Conservation (phyloP, 2,113 vertebrate genomes). For the Rhombomys opimus region DNA sequence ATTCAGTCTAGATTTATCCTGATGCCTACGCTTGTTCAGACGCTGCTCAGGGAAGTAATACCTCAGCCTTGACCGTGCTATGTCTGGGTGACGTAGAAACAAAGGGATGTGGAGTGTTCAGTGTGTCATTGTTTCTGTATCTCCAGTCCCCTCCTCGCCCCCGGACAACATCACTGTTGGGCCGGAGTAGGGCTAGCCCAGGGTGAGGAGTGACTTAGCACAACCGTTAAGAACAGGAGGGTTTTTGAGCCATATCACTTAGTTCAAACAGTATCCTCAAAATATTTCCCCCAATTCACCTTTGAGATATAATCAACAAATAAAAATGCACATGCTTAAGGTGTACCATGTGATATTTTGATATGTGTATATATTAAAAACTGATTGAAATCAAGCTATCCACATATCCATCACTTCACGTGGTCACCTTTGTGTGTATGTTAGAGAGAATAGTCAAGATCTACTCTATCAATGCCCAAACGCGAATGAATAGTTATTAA, state of each 20-base stretch:
- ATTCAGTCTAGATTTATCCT: constrained; percentile 13
- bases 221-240: neutral
- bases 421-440: neutral
- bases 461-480: neutral
- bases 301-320: neutral
- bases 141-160: neutral
- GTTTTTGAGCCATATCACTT: neutral
- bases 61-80: neutral
- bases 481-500: neutral
- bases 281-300: neutral
- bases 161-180: neutral
- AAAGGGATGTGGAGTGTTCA: neutral
- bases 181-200: neutral
- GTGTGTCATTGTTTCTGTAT: neutral
- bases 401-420: neutral
- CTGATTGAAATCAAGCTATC: neutral
- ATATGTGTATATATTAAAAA: neutral
- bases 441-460: neutral
- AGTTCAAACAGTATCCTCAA: neutral
- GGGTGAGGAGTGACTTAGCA: neutral
- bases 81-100: neutral
- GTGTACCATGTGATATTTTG: neutral
- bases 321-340: neutral
- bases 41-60: neutral
- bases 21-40: constrained; percentile 20